Base-by-base conservation (phyloP, 2,113 vertebrate genomes). In the Prunella fulvescens region DNA sequence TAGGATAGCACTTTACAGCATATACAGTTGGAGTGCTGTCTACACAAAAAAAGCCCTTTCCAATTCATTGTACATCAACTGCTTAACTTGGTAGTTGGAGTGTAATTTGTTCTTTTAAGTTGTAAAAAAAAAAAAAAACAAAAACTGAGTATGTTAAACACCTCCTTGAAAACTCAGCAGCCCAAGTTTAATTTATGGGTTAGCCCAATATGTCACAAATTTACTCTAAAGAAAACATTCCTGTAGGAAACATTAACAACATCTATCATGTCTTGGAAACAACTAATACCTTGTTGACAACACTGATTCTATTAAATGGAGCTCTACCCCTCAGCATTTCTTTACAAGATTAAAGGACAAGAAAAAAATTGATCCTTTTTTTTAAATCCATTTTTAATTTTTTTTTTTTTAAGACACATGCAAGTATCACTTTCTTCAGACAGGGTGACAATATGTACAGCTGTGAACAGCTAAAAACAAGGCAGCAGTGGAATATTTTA, bases 11-110 rank as follows among this genome's bases (percentile, higher is more conserved):
- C 23, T 45, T 56, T 45, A 40, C 19, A 39, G 50, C 0, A 1
- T 2, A 54, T 2, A 26, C 24, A 54, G 31, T 3, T 40, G 31
- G 6, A n/a, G 26, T 4, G 1, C 4, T 48, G 12, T 5, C 14
- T 48, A 39, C 14, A 37, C 14, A 53, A 53, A 57, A 57, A 5
- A 54, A 74, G 9, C 50, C 8, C 24, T 58, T 79, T 48, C 17
- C 9, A 85, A 57, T 12, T 22, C 11, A 65, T 10, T 45, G 42
- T 42, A 58, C 10, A 26, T 29, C 81, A 60, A 11, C 12, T 13
- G 17, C 28, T 28, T 56, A 9, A 37, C n/a, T 37, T 51, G 14
- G 35, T 65, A 72, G 8, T 76, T 47, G 60, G 26, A 60, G 12
- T 16, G 9, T 8, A 54, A 82, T n/a, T 50, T 65, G 5, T 5